Conservation (phyloP, 2,888 invertebrate species). For the Selenia dentaria region DNA sequence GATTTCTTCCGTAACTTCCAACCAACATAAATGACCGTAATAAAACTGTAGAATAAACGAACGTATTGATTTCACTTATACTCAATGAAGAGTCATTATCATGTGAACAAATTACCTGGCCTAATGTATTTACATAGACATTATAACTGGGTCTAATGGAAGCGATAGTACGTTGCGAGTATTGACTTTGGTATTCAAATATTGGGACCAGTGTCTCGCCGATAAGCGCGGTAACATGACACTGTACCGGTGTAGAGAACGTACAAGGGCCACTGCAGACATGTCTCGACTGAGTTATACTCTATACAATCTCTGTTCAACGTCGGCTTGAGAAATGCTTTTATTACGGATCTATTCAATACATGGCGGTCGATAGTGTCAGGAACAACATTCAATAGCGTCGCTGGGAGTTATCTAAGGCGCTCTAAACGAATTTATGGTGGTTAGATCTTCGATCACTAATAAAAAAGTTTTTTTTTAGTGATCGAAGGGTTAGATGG, state of each 20-base stretch:
- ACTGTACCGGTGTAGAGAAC: conserved; percentile 47
- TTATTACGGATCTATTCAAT: conserved; percentile 50
- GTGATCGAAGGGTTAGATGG: no score
- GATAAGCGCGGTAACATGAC: conserved; percentile 65
- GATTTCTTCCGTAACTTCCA: no score
- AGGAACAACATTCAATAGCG: conserved; percentile 46
- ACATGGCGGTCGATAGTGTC: conserved; percentile 46
- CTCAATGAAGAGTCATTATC: conserved; percentile 33
- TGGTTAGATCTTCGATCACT: no score
- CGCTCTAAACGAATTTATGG: conserved; percentile 41
- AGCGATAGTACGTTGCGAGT: conserved; percentile 42
- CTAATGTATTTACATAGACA: conserved; percentile 48
- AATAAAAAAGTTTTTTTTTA: no score
- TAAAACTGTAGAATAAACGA: conserved; percentile 16
- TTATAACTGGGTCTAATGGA: conserved; percentile 48
- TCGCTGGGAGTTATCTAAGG: conserved; percentile 47
- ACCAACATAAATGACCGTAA: conserved; percentile 9
- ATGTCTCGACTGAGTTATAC: conserved; percentile 20
- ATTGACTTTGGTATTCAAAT: conserved; percentile 63
- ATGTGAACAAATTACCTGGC: conserved; percentile 39
- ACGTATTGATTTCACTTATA: conserved; percentile 22
- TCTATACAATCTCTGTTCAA: conserved; percentile 36
- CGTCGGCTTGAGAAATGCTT: conserved; percentile 41
- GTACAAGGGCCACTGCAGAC: conserved; percentile 39
- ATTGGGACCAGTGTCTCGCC: conserved; percentile 53